These are phyloP conservation scores for Brachionus rubens DNA, from an alignment of 1,140 invertebrate species.

Conservation along the genomic window DNA sequence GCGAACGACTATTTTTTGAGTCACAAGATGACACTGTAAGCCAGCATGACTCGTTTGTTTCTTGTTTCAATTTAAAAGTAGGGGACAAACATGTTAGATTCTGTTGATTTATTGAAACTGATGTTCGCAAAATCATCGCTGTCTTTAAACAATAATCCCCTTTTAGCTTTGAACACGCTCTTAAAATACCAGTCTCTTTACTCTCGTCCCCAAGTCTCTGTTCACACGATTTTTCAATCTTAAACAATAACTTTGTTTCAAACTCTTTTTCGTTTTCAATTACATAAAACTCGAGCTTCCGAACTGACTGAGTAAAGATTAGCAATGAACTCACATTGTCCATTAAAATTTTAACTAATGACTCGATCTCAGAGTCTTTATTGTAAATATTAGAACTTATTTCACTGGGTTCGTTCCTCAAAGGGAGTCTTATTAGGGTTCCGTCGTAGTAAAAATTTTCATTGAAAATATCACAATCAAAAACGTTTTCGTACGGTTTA, in stretches of 20 bases:
- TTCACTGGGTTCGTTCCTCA: slow-evolving; percentile 51
- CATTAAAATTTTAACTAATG: slow-evolving; percentile 51
- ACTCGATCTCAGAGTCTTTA: slow-evolving; percentile 50
- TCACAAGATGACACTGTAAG: slow-evolving; percentile 46
- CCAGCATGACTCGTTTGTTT: slow-evolving; percentile 41
- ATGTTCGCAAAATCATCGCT: background rate
- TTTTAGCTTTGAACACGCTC: background rate
- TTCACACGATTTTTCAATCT: slow-evolving; percentile 7
- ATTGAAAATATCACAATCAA: slow-evolving; percentile 50
- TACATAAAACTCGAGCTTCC: slow-evolving; percentile 51
- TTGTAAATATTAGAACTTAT: slow-evolving; percentile 51
- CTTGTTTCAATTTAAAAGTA: background rate
- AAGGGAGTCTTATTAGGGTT: slow-evolving; percentile 54
- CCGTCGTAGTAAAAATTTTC: slow-evolving; percentile 49
- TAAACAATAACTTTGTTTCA: background rate
- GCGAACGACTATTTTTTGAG: slow-evolving; percentile 1
- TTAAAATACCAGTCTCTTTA: background rate
- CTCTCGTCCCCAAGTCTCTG: background rate
- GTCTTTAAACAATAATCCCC: background rate
- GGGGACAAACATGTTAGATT: background rate
- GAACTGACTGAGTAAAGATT: slow-evolving; percentile 55
- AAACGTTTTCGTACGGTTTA: slow-evolving; percentile 53
- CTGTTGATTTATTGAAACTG: background rate
- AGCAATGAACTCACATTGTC: slow-evolving; percentile 51
- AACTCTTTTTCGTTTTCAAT: slow-evolving; percentile 41